Percentiles rank a stretch among this genome's conserved stretches.
Conservation (phyloP, 2,888 invertebrate genomes). For the Erpobdella octoculata region DNA sequence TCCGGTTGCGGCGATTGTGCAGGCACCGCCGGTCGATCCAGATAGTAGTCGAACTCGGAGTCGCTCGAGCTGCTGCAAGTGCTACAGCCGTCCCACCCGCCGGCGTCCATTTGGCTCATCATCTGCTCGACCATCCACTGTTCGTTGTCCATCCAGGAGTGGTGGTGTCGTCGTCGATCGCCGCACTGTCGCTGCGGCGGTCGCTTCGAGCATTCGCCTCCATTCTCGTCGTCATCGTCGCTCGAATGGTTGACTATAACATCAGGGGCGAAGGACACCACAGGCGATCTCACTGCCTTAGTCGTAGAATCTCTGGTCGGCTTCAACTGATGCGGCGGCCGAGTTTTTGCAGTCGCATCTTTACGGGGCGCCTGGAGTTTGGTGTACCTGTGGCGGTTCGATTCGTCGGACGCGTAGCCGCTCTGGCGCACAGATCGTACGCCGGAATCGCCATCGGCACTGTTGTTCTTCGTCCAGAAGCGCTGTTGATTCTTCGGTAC, state of each 20-base stretch:
- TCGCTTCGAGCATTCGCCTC: background rate
- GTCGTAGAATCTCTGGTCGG: background rate
- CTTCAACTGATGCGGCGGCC: background rate
- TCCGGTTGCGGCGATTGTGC: background rate
- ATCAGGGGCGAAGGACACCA: slow-evolving; percentile 14
- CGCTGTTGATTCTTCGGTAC: slow-evolving; percentile 25
- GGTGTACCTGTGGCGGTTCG: background rate
- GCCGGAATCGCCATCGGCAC: background rate
- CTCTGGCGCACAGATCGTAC: background rate
- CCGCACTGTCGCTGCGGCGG: background rate
- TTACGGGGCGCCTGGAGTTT: background rate
- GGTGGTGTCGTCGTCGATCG: slow-evolving; percentile 1
- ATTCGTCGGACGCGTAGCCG: background rate
- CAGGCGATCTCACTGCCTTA: background rate
- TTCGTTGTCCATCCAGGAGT: slow-evolving; percentile 21
- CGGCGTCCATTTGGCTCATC: slow-evolving; percentile 5
- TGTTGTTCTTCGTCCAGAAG: slow-evolving; percentile 17
- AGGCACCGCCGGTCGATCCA: slow-evolving; percentile 61
- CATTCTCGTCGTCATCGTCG: slow-evolving; percentile 10
- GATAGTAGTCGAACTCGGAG: slow-evolving; percentile 74
- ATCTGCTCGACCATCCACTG: slow-evolving; percentile 2
- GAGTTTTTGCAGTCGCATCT: background rate
- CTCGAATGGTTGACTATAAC: background rate
- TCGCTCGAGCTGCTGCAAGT: slow-evolving; percentile 67
- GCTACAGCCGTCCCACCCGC: slow-evolving; percentile 71